A percentile compares a stretch with the other conserved stretches of the same genome.
Conservation (phyloP, 2,797 vertebrate genomes). For the Podarcis siculus region DNA sequence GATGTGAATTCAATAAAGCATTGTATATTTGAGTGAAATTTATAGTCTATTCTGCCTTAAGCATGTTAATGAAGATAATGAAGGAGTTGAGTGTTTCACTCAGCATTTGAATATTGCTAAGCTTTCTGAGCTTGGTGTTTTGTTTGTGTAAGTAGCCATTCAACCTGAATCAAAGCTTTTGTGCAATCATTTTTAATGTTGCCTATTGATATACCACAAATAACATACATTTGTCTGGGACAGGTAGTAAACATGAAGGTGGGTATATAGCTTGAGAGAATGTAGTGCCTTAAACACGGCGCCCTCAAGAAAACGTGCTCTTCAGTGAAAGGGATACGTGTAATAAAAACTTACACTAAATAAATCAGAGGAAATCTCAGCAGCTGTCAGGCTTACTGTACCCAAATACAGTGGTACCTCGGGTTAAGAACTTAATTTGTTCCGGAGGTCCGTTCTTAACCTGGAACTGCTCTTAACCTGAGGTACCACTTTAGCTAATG, state of each 20-base stretch:
- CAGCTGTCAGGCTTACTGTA: neutral
- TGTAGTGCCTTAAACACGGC: conserved; percentile 42
- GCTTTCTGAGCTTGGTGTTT: conserved; percentile 23
- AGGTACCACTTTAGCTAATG: no score
- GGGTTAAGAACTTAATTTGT: no score
- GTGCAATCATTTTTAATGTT: neutral
- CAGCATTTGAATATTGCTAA: conserved; percentile 37
- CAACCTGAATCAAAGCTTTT: neutral
- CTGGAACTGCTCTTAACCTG: no score
- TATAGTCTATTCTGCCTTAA: conserved; percentile 19
- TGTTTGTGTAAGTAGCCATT: conserved; percentile 46
- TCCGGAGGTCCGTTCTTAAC: no score
- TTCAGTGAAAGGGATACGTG: neutral
- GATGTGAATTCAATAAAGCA: no score
- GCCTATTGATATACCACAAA: neutral
- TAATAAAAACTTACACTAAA: neutral
- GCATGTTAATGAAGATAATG: neutral
- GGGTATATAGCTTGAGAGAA: conserved; percentile 36
- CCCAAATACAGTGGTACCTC: neutral
- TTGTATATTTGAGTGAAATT: neutral
- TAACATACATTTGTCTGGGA: neutral
- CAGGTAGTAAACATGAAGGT: neutral
- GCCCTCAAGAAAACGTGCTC: conserved; percentile 32
- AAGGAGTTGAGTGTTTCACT: conserved; percentile 17
- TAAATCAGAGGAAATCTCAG: neutral